A percentile compares a stretch with the other conserved stretches of the same genome.
Conservation (phyloP, 1,140 invertebrate species). For the Lordiphosa stackelbergi region DNA sequence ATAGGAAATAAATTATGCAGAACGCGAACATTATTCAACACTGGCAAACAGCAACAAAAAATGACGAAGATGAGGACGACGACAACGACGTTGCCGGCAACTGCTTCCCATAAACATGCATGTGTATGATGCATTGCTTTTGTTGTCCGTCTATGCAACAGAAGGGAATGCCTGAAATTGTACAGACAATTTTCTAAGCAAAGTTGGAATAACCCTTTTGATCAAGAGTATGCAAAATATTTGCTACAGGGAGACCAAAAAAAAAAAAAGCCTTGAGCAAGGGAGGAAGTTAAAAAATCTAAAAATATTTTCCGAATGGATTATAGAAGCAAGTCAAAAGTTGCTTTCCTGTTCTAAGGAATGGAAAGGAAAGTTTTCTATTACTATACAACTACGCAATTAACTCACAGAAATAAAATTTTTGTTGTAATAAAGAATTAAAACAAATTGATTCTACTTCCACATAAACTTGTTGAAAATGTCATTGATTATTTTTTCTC, state of each 20-base stretch:
- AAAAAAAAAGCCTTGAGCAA: too few relatives aligned
- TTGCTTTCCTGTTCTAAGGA: not conserved
- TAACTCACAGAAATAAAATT: too few relatives aligned
- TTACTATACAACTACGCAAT: too few relatives aligned
- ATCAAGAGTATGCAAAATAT: too few relatives aligned
- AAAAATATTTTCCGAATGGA: too few relatives aligned
- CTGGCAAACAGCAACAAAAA: conserved; percentile 25
- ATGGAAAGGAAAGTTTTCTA: too few relatives aligned
- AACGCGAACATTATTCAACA: conserved; percentile 66
- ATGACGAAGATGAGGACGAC: conserved; percentile 21
- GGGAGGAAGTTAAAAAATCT: not conserved
- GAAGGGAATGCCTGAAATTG: conserved; percentile 39
- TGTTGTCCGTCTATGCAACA: conserved; percentile 41
- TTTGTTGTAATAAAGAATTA: too few relatives aligned
- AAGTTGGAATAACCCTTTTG: too few relatives aligned
- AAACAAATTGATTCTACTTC: too few relatives aligned
- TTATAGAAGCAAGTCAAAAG: not conserved
- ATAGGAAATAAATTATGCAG: conserved; percentile 66
- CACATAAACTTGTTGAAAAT: too few relatives aligned
- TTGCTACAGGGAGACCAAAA: too few relatives aligned
- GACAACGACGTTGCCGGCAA: conserved; percentile 38
- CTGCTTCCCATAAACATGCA: conserved; percentile 68
- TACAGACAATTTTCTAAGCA: conserved; percentile 7
- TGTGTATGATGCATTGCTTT: conserved; percentile 49
- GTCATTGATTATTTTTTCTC: too few relatives aligned